These are phyloP conservation scores for Gandaritis pyraliata DNA, from an alignment of 2,888 invertebrate species.

Conservation along the genomic window DNA sequence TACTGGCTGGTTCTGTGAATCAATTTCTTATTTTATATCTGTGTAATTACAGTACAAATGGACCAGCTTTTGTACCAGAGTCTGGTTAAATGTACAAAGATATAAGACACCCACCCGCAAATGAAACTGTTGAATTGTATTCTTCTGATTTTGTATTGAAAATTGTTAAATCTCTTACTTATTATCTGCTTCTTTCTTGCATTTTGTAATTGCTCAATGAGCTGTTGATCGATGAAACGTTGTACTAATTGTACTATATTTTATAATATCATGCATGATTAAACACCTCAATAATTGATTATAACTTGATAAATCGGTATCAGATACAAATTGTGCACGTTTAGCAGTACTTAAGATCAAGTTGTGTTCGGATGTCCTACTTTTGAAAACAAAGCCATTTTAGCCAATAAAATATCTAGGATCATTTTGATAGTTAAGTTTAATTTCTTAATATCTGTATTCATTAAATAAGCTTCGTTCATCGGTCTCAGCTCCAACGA, in stretches of 20 bases:
- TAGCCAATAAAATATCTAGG: too few relatives aligned
- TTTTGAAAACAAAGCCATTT: constrained; percentile 2
- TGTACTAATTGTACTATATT: constrained; percentile 13
- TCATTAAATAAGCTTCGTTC: constrained; percentile 8
- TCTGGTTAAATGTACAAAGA: too few relatives aligned
- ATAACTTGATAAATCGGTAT: constrained; percentile 11
- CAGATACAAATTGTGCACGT: constrained; percentile 15
- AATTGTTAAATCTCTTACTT: too few relatives aligned
- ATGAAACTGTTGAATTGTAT: too few relatives aligned
- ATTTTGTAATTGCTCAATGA: too few relatives aligned
- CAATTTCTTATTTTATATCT: background rate
- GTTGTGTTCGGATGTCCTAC: constrained; percentile 9
- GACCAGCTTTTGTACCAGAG: background rate
- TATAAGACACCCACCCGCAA: too few relatives aligned
- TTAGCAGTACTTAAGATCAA: constrained; percentile 9
- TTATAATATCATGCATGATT: constrained; percentile 22
- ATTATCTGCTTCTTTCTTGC: too few relatives aligned
- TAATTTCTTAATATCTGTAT: constrained; percentile 1
- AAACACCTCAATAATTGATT: constrained; percentile 20
- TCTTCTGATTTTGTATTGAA: too few relatives aligned
- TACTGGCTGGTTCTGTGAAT: constrained; percentile 6
- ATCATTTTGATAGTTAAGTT: background rate
- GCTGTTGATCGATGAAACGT: background rate
- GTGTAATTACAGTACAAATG: background rate
- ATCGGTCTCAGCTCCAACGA: constrained; percentile 10